phyloP scores from a whole-genome alignment of 2,888 invertebrate species.

The Polyommatus iphigenia region DNA sequence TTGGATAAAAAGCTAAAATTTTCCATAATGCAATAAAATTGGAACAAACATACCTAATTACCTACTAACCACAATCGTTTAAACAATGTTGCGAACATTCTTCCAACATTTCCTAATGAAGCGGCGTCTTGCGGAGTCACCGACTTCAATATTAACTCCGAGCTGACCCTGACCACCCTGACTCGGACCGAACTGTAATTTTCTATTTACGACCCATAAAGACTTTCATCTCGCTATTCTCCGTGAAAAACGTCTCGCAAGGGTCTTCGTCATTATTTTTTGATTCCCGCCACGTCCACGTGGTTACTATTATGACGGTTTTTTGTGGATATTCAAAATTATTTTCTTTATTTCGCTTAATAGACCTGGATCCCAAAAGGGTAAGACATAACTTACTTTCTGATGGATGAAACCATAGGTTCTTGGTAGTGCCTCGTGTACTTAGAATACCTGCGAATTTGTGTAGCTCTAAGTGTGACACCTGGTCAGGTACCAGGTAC shows the following conservation, averaged over 20 bases:
- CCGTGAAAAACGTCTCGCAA: conserved; percentile 55
- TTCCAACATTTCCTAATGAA: background rate
- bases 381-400: no score
- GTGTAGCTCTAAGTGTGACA: no score
- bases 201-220: conserved; percentile 69
- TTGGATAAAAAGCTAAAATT: no score
- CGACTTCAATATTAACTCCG: conserved; percentile 48
- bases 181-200: conserved; percentile 57
- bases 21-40: no score
- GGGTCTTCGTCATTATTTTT: background rate
- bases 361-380: no score
- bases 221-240: conserved; percentile 63
- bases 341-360: background rate
- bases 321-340: background rate
- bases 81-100: background rate
- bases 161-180: conserved; percentile 53
- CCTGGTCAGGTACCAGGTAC: no score
- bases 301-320: background rate
- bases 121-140: background rate
- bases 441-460: no score
- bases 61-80: no score
- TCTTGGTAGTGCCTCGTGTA: no score
- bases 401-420: no score
- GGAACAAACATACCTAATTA: no score
- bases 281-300: conserved; percentile 1